Percentiles rank a stretch among this genome's conserved stretches.
phyloP scores from a whole-genome alignment of 2,888 invertebrate genomes.

The Amblyjoppa proteus region DNA sequence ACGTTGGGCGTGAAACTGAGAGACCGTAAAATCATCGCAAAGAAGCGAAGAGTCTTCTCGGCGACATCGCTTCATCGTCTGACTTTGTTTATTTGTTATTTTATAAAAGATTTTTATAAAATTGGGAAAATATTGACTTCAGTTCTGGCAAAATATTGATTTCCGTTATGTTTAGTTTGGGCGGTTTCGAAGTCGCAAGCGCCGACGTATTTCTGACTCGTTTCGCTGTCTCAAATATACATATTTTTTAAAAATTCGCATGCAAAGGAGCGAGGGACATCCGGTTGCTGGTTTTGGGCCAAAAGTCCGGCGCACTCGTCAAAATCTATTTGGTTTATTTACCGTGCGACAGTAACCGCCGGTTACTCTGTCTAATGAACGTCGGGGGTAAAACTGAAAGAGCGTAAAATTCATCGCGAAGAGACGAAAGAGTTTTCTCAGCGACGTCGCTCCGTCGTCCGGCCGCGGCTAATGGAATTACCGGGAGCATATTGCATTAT shows the following conservation, averaged over 20 bases:
- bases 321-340: background rate
- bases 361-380: background rate
- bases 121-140: too few relatives aligned
- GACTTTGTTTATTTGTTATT: too few relatives aligned
- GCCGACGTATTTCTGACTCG: slow-evolving; percentile 7
- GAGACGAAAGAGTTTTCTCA: background rate
- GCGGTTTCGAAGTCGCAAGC: slow-evolving; percentile 60
- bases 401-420: background rate
- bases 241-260: background rate
- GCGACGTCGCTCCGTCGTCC: slow-evolving; percentile 21
- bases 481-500: slow-evolving; percentile 33
- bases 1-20: background rate
- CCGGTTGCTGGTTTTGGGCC: background rate
- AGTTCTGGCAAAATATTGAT: slow-evolving; percentile 17
- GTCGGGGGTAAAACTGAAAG: background rate
- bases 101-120: too few relatives aligned
- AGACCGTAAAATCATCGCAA: background rate
- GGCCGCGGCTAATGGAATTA: slow-evolving; percentile 30
- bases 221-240: slow-evolving; percentile 17
- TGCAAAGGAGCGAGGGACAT: background rate
- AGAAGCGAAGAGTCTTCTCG: background rate
- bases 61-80: slow-evolving; percentile 14
- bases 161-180: slow-evolving; percentile 66
- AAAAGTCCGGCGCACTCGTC: background rate
- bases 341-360: background rate